Percentiles rank a stretch among this genome's conserved stretches.
Conservation (phyloP, 2,888 invertebrate genomes). For the Apamea crenata region DNA sequence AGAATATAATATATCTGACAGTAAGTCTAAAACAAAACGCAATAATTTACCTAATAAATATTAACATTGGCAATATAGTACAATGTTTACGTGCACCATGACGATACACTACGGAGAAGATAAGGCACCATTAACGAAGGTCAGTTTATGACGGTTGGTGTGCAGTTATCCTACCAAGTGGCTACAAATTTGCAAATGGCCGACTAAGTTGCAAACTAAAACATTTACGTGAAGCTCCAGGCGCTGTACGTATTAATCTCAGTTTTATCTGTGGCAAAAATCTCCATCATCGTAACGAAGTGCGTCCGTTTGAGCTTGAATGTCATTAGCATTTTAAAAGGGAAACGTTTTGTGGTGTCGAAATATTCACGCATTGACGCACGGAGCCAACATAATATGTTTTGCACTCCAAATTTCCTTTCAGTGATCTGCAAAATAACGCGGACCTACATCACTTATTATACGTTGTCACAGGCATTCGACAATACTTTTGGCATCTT, state of each 20-base stretch:
- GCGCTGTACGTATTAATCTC: constrained; percentile 47
- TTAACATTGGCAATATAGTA: constrained; percentile 59
- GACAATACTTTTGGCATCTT: background rate
- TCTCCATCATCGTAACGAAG: constrained; percentile 43
- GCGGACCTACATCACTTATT: constrained; percentile 7
- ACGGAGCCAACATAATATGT: constrained; percentile 41
- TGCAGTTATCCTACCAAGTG: constrained; percentile 55
- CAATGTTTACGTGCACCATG: constrained; percentile 58
- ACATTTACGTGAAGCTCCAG: constrained; percentile 37
- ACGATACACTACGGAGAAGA: constrained; percentile 66
- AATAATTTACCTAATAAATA: constrained; percentile 65
- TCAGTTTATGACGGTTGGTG: constrained; percentile 70
- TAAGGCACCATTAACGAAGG: constrained; percentile 69
- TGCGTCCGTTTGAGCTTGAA: constrained; percentile 44
- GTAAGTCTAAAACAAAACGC: constrained; percentile 49
- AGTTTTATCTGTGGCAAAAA: constrained; percentile 50
- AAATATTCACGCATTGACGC: constrained; percentile 65
- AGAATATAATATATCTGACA: no score
- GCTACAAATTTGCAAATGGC: constrained; percentile 55
- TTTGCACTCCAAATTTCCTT: constrained; percentile 40
- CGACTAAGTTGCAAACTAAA: constrained; percentile 54
- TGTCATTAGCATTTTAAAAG: constrained; percentile 61
- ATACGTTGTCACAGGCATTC: background rate
- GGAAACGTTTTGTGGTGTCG: constrained; percentile 42
- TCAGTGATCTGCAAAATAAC: constrained; percentile 27